A percentile compares a stretch with the other conserved stretches of the same genome.
Conservation (phyloP, 2,888 invertebrate species). For the Metopia argyrocephala region DNA sequence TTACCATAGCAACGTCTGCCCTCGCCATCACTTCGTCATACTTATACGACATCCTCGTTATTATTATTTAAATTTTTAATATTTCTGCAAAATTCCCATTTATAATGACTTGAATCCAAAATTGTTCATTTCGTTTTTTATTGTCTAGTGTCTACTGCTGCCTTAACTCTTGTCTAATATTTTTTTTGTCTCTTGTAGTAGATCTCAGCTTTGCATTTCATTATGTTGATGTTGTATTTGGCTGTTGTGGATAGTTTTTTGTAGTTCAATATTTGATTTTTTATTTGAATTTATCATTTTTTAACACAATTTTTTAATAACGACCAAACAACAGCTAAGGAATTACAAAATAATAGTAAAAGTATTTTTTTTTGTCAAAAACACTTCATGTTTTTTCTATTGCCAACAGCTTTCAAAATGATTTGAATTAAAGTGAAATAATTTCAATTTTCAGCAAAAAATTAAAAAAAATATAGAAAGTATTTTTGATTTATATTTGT, state of each 20-base stretch:
- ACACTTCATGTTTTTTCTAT: not conserved
- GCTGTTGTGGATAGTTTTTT: not conserved
- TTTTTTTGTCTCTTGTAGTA: no score
- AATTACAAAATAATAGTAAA: not conserved
- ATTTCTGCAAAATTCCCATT: not conserved
- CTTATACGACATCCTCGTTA: not conserved
- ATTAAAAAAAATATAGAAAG: constrained; percentile 15
- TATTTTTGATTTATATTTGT: not conserved
- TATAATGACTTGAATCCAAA: not conserved
- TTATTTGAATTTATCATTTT: no score
- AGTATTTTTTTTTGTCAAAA: not conserved
- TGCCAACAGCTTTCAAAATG: not conserved
- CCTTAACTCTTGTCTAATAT: no score
- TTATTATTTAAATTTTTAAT: constrained; percentile 25
- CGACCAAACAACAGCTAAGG: no score
- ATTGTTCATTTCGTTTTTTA: constrained; percentile 26
- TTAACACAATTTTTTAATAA: no score
- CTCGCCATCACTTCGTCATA: no score
- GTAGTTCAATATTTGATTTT: constrained; percentile 21
- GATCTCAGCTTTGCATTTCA: not conserved
- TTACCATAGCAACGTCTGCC: no score
- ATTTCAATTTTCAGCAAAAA: no score
- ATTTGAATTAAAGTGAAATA: constrained; percentile 4
- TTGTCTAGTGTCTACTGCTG: no score
- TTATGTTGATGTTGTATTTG: no score